These are phyloP conservation scores for Mizuhopecten yessoensis DNA, from an alignment of 1,140 invertebrate species.

Conservation along the genomic window DNA sequence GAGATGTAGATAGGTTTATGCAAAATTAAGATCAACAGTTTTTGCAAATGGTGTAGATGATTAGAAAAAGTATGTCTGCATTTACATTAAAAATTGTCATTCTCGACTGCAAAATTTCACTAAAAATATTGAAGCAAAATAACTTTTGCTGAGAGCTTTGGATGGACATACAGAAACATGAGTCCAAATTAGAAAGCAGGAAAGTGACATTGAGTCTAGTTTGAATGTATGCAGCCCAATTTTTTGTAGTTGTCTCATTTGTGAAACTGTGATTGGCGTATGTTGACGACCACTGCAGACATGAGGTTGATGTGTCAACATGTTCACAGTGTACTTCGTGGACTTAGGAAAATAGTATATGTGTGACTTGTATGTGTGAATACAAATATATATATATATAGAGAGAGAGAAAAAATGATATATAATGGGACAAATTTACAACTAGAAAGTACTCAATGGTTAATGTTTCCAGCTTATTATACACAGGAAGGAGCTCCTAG, in stretches of 20 bases:
- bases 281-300: slow-evolving; percentile 6
- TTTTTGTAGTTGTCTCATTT: background rate
- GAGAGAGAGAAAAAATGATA: background rate
- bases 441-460: background rate
- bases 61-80: slow-evolving; percentile 22
- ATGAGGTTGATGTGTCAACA: background rate
- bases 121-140: background rate
- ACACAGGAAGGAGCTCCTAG: background rate
- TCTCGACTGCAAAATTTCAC: background rate
- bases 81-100: slow-evolving; percentile 7
- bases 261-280: too few relatives aligned
- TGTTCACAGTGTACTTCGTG: background rate
- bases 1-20: slow-evolving; percentile 55
- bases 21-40: slow-evolving; percentile 44
- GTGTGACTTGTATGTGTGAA: slow-evolving; percentile 38
- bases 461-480: slow-evolving; percentile 1
- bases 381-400: slow-evolving; percentile 31
- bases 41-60: slow-evolving; percentile 17
- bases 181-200: background rate
- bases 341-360: slow-evolving; percentile 25
- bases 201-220: background rate
- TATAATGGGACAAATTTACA: background rate
- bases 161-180: background rate
- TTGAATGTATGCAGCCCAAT: slow-evolving; percentile 10
- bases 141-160: background rate